A percentile compares a stretch with the other conserved stretches of the same genome.
These are phyloP conservation scores for Carapus acus DNA, from an alignment of 2,797 vertebrate species.

Conservation along the genomic window DNA sequence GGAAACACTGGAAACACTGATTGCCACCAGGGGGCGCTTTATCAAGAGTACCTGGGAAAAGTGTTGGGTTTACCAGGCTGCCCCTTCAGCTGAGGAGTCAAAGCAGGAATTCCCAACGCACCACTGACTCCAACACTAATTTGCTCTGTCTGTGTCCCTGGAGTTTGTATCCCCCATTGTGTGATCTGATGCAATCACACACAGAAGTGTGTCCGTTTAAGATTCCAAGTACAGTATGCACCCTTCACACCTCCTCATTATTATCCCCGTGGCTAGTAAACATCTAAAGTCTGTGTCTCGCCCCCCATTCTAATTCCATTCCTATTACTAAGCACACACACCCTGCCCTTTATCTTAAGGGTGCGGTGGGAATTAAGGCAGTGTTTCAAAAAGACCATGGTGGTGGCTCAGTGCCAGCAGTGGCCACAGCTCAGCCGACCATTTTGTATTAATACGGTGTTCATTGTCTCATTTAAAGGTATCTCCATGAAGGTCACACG, in stretches of 20 bases:
- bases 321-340: conserved; percentile 51
- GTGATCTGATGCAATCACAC: neutral
- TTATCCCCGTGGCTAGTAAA: conserved; percentile 35
- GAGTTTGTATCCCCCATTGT: conserved; percentile 7
- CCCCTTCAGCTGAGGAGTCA: neutral
- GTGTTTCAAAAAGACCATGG: conserved; percentile 49
- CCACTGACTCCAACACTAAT: neutral
- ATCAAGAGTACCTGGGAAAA: conserved; percentile 20
- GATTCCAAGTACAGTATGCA: conserved; percentile 19
- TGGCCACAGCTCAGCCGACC: conserved; percentile 44
- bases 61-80: neutral
- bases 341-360: conserved; percentile 58
- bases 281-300: conserved; percentile 28
- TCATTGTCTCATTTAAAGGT: conserved; percentile 64
- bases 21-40: conserved; percentile 2
- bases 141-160: neutral
- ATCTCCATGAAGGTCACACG: conserved; percentile 67
- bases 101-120: conserved; percentile 18
- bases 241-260: conserved; percentile 39
- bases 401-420: conserved; percentile 54
- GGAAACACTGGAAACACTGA: conserved; percentile 13
- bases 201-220: conserved; percentile 5
- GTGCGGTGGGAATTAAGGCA: conserved; percentile 51
- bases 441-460: conserved; percentile 61
- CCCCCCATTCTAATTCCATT: conserved; percentile 49